Conservation (phyloP, 2,113 vertebrate species). For the Plotosus lineatus region DNA sequence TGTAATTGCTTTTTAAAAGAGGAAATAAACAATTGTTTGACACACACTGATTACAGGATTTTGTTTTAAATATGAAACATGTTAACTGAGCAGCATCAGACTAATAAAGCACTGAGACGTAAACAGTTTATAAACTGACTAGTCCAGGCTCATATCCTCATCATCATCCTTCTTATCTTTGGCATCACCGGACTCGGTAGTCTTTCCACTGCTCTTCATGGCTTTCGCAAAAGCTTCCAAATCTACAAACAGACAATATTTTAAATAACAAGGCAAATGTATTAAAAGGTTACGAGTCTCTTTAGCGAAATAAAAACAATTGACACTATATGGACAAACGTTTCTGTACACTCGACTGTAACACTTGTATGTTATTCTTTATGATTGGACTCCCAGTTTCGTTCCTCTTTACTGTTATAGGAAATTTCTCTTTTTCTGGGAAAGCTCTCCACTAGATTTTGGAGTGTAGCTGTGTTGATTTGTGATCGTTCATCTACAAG, state of each 20-base stretch:
- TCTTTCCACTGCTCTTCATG: conserved; percentile 85
- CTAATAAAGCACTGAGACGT: conserved; percentile 41
- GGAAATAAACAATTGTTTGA: conserved; percentile 41
- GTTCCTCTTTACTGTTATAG: too few relatives aligned
- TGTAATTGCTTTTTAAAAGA: conserved; percentile 7
- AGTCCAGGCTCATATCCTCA: conserved; percentile 98
- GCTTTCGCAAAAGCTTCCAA: conserved; percentile 97
- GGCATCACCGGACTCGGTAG: conserved; percentile 79
- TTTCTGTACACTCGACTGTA: too few relatives aligned
- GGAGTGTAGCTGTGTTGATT: too few relatives aligned
- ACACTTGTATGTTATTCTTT: too few relatives aligned
- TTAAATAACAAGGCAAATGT: background rate
- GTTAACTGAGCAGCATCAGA: conserved; percentile 39
- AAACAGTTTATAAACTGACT: conserved; percentile 49
- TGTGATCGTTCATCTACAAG: too few relatives aligned
- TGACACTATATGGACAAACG: too few relatives aligned
- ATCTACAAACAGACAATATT: conserved; percentile 66
- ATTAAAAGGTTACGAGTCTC: background rate
- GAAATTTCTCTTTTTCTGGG: too few relatives aligned
- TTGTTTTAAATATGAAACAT: background rate
- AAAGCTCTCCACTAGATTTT: too few relatives aligned
- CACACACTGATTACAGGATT: background rate
- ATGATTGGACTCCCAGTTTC: too few relatives aligned
- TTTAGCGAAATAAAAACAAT: background rate
- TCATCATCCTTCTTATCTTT: conserved; percentile 96